These are phyloP conservation scores for Machimus rusticus DNA, from an alignment of 2,888 invertebrate species.

Conservation along the genomic window DNA sequence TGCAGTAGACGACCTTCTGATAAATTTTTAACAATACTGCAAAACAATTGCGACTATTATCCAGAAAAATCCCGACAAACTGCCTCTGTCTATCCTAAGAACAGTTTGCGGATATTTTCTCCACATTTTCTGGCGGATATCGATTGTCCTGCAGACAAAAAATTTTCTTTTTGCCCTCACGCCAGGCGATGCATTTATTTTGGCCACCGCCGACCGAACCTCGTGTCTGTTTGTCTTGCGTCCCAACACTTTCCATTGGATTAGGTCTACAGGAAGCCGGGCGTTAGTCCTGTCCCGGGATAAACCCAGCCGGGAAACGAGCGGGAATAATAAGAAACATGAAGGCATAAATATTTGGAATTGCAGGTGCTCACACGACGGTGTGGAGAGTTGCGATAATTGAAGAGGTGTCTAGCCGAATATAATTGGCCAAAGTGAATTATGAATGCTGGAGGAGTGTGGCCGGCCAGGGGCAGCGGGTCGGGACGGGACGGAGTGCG, in stretches of 20 bases:
- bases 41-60: background rate
- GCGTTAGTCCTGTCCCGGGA: background rate
- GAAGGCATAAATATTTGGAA: constrained; percentile 36
- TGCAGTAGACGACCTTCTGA: background rate
- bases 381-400: constrained; percentile 15
- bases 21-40: background rate
- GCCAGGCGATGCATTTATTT: constrained; percentile 35
- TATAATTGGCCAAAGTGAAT: constrained; percentile 29
- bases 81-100: background rate
- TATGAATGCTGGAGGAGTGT: background rate
- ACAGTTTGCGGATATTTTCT: constrained; percentile 30
- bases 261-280: background rate
- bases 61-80: background rate
- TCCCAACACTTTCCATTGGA: constrained; percentile 27
- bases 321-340: constrained; percentile 33
- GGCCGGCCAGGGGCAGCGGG: background rate
- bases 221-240: background rate
- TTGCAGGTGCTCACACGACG: constrained; percentile 36
- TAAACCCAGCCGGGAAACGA: background rate
- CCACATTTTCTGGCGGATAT: constrained; percentile 31
- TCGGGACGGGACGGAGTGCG: background rate
- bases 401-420: constrained; percentile 41
- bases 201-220: background rate
- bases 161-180: constrained; percentile 20
- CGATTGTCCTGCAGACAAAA: constrained; percentile 41